Evolutionary conservation across 2,113 vertebrate genomes (phyloP).

Genomic region (Gymnobelideus leadbeateri): DNA sequence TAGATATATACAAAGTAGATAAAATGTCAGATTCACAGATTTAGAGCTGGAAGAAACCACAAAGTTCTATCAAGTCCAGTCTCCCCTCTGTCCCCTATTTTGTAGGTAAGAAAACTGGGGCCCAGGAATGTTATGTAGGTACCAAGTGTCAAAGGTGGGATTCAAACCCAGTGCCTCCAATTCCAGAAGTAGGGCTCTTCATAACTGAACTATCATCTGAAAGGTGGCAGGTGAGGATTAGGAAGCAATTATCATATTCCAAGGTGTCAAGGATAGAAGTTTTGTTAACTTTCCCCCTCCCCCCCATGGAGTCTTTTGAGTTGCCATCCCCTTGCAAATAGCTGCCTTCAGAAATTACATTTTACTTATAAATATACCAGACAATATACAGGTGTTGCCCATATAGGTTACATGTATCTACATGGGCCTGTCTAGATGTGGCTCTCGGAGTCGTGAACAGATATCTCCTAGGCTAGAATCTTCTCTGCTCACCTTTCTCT

Average conservation of each 20-base stretch:
- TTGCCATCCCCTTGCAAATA: background rate
- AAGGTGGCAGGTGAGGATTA: background rate
- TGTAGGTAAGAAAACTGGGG: background rate
- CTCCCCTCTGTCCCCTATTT: background rate
- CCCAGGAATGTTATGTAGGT: background rate
- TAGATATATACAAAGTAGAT: no score
- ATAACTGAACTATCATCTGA: background rate
- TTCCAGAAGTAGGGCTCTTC: background rate
- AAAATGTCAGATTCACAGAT: no score
- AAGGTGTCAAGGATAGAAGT: background rate
- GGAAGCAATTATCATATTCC: background rate
- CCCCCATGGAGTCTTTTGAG: background rate
- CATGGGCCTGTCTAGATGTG: no score
- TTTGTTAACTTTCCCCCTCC: background rate
- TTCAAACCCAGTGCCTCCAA: background rate
- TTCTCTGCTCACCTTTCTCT: background rate
- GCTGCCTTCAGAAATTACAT: background rate
- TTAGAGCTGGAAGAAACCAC: no score
- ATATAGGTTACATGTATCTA: background rate
- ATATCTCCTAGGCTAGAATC: background rate
- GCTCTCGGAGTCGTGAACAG: background rate
- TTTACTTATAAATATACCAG: no score
- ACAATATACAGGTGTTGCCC: background rate
- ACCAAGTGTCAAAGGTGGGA: background rate
- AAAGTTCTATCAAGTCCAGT: background rate